These are phyloP conservation scores for Aethes cnicana DNA, from an alignment of 2,888 invertebrate species.

Conservation along the genomic window DNA sequence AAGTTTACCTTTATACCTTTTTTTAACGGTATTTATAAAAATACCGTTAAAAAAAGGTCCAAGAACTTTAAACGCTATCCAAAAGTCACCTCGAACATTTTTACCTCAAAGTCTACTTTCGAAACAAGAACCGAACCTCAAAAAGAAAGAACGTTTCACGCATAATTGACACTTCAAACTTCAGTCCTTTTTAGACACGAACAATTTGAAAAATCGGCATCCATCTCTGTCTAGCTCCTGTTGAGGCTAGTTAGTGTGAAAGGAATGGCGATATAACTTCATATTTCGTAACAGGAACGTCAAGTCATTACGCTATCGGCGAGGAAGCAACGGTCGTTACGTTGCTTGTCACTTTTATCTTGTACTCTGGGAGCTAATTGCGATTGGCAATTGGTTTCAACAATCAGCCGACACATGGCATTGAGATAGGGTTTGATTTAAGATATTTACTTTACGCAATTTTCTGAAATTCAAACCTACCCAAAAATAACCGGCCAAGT, in stretches of 20 bases:
- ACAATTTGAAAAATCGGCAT: too few relatives aligned
- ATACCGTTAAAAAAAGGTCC: too few relatives aligned
- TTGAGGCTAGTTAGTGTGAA: too few relatives aligned
- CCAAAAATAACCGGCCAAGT: too few relatives aligned
- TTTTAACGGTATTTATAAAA: too few relatives aligned
- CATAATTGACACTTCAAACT: constrained; percentile 5
- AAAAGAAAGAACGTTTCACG: neutral
- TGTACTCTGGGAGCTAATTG: constrained; percentile 8
- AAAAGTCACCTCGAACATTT: neutral
- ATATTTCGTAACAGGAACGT: too few relatives aligned
- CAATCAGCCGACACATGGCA: neutral
- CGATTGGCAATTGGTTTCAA: neutral
- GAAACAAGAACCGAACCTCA: neutral
- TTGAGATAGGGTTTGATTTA: too few relatives aligned
- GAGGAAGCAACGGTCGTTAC: constrained; percentile 24
- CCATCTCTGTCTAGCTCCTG: too few relatives aligned
- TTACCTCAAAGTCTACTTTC: neutral
- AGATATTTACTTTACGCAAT: too few relatives aligned
- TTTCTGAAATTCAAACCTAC: too few relatives aligned
- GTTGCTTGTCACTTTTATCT: constrained; percentile 26
- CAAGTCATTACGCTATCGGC: constrained; percentile 26
- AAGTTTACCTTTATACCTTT: too few relatives aligned
- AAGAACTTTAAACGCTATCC: neutral
- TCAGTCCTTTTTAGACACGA: constrained; percentile 13
- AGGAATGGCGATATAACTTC: too few relatives aligned